Conservation (phyloP, 2,113 vertebrate genomes). For the Macroglossus sobrinus region DNA sequence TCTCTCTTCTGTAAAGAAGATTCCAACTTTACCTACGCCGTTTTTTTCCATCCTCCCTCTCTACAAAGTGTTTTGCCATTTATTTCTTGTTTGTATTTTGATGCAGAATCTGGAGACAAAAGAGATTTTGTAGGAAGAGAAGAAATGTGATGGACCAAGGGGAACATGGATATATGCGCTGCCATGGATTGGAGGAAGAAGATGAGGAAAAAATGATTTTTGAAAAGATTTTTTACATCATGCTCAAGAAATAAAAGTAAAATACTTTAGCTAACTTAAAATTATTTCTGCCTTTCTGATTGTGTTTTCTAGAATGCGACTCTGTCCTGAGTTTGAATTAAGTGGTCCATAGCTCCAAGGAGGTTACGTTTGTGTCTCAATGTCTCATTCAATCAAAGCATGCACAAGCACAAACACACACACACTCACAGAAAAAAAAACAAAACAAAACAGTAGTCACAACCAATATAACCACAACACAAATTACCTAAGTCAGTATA, state of each 20-base stretch:
- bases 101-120: background rate
- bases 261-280: background rate
- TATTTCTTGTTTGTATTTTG: background rate
- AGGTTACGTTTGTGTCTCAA: background rate
- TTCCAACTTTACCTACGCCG: background rate
- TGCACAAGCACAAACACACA: background rate
- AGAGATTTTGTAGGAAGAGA: background rate
- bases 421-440: background rate
- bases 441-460: background rate
- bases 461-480: background rate
- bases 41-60: background rate
- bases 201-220: background rate
- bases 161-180: fast-evolving
- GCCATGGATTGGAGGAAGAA: background rate
- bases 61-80: background rate
- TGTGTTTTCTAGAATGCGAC: background rate
- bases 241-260: background rate
- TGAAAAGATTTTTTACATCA: background rate
- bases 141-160: background rate
- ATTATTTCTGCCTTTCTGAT: background rate
- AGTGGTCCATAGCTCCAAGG: background rate
- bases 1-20: background rate
- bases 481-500: background rate
- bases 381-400: background rate
- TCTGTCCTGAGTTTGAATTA: background rate